These are phyloP conservation scores for Parauchenoglanis ngamensis DNA, from an alignment of 2,797 vertebrate genomes.

Conservation along the genomic window DNA sequence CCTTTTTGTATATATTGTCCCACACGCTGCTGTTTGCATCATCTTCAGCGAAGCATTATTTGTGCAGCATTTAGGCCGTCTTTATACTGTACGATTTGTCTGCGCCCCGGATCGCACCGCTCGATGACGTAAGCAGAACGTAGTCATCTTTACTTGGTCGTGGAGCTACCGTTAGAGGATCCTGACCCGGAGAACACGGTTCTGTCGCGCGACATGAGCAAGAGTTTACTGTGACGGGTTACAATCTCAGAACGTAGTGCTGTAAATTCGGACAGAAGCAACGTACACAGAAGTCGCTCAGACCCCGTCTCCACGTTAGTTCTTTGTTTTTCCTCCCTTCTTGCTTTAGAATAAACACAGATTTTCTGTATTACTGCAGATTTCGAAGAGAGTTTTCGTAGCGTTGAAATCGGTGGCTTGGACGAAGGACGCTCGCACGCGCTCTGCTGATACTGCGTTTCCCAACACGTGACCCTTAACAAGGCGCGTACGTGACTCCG, in stretches of 20 bases:
- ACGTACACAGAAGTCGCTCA: neutral
- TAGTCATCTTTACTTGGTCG: too few species aligned
- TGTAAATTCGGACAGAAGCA: neutral
- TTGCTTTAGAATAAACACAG: neutral
- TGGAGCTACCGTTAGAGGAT: neutral
- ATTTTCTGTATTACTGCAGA: neutral
- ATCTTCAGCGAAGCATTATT: neutral
- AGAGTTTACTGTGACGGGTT: too few species aligned
- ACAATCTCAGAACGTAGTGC: neutral
- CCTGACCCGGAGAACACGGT: neutral
- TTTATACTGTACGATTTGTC: neutral
- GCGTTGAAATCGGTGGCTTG: neutral
- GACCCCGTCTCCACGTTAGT: neutral
- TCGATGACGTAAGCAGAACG: neutral
- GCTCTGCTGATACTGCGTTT: neutral
- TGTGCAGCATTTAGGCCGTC: too few species aligned
- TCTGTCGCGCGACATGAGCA: too few species aligned
- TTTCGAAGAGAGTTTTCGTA: neutral
- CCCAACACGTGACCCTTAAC: neutral
- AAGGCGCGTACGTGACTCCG: slow-evolving; percentile 8
- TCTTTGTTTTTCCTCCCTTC: neutral
- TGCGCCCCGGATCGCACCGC: neutral
- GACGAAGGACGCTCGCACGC: neutral
- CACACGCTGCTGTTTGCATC: neutral
- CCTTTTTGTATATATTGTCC: too few species aligned